Base-by-base conservation (phyloP, 2,797 vertebrate species). In the Pterois miles region DNA sequence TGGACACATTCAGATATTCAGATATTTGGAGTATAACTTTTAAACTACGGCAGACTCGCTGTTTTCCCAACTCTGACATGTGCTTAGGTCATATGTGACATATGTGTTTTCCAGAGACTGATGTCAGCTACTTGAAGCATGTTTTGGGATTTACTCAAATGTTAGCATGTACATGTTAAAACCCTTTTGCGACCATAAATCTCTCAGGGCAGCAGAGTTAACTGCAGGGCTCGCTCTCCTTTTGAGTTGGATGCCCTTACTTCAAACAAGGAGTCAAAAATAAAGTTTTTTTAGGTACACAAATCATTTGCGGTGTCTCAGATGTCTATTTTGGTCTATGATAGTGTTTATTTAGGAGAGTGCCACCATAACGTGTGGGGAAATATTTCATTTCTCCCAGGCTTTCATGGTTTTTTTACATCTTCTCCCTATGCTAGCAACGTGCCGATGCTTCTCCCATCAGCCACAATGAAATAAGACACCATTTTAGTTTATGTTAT, bases 61-160 rank as follows among this genome's bases (percentile, higher is more conserved):
- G 50, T 40, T 14, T 53, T 66, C 23, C 10, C 18, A 43, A 65
- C 31, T 66, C 52, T 31, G 36, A 74, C 63, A 81, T 76, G 54
- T 73, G 50, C 31, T 29, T 11, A 34, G 65, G 58, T 74, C 84
- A 81, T 54, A 70, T 84, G 66, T 91, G 89, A 88, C 87, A 87
- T 80, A 76, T 87, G 75, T 89, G 87, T 84, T 87, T 88, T 84
- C 83, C 88, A 89, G 84, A 88, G 87, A 76, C 75, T 87, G 64
- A 91, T 86, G 84, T 86, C 88, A 92, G 84, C 65, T 57, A 71
- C 83, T 91, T 72, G 76, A 89, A 89, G 72, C 84, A 85, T 92
- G 93, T 90, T 89, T 92, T 85, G 84, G 83, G 81, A 90, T 91
- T 88, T 82, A 77, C 72, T 88, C 85, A 84, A 92, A 93, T 86